These are phyloP conservation scores for Elephas maximus DNA, from an alignment of 2,113 vertebrate genomes.

Conservation along the genomic window DNA sequence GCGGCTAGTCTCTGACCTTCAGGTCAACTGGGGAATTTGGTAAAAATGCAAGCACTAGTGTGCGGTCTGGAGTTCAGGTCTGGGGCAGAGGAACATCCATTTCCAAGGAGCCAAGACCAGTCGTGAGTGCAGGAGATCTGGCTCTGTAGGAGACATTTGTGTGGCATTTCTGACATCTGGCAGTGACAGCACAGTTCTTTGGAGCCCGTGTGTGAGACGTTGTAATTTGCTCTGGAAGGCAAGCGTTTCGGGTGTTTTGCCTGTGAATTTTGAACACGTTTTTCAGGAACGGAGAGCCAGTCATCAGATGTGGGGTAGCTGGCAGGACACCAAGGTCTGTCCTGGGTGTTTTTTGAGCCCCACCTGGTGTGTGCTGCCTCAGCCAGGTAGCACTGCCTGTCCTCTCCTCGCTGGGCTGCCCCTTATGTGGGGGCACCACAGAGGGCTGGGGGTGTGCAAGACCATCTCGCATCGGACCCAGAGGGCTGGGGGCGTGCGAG, in stretches of 20 bases:
- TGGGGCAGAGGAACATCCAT: background rate
- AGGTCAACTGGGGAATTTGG: too few relatives aligned
- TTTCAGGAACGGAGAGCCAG: background rate
- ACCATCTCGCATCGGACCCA: rapidly evolving
- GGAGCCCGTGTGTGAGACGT: background rate
- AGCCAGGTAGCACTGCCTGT: background rate
- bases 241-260: background rate
- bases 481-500: rapidly evolving
- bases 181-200: background rate
- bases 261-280: rapidly evolving
- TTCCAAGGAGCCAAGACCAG: rapidly evolving
- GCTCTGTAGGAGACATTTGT: background rate
- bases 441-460: rapidly evolving
- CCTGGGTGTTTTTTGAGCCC: background rate
- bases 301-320: background rate
- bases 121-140: rapidly evolving
- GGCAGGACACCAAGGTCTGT: rapidly evolving
- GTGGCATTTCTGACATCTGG: background rate
- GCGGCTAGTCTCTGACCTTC: background rate
- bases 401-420: background rate
- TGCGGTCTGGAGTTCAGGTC: background rate
- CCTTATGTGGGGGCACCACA: rapidly evolving
- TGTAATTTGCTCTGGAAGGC: rapidly evolving
- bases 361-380: background rate
- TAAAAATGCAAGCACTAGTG: background rate